Base-by-base conservation (phyloP, 2,797 vertebrate species). In the Poecilia picta region DNA sequence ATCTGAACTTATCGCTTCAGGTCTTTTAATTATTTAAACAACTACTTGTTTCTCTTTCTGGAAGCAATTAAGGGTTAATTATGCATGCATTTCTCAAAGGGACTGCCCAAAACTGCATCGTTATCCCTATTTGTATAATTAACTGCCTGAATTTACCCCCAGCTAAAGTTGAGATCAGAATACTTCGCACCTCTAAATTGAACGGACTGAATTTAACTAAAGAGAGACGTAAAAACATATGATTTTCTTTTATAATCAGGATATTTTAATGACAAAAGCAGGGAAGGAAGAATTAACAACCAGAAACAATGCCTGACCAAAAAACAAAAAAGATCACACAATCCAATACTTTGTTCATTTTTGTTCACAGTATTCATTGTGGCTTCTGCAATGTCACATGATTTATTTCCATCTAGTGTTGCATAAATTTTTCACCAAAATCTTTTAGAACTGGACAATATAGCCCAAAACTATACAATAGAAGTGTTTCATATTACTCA, bases 101-200 rank as follows among this genome's bases (percentile, higher is more conserved):
- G 66, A 51, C 73, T 12, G 23, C 49, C 23, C n/a, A 45, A 75
- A 83, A 83, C 47, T 71, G 71, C 59, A 59, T 57, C 36, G 13
- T 78, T 68, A 53, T 12, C 41, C 68, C 73, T 31, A 23, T 57
- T 70, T 73, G 73, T 73, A 36, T 12, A 51, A 39, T 77, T 18
- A 71, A 68, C 64, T 73, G 33, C 16, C 57, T 28, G 1, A 18
- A 41, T 36, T 66, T 81, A 51, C 8, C 76, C 55, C 41, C 28
- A 55, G 75, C 57, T 46, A 15, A 77, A 55, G 28, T 45, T 39
- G 41, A 55, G 49, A 41, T 71, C 7, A 33, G n/a, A 39, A n/a
- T 77, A 41, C 18, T 51, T 71, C 47, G 23, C 7, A 70, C 49
- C n/a, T 53, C 25, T 43, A 39, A 43, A 43, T 20, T 15, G 25